phyloP scores from a whole-genome alignment of 2,888 invertebrate genomes.

The Tricholauxania praeusta region DNA sequence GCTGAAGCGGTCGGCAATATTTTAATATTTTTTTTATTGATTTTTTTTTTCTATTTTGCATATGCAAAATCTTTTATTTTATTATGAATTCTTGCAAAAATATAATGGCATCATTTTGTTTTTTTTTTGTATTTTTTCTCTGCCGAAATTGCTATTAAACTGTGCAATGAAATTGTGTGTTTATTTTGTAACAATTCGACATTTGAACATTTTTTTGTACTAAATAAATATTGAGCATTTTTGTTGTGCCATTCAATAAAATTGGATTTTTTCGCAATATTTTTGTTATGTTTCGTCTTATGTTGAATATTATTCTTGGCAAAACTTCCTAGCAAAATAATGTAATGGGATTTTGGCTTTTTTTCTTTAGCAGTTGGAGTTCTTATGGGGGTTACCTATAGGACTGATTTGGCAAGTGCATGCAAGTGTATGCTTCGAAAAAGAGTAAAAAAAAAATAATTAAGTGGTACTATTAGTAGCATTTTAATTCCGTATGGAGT shows the following conservation, averaged over 20 bases:
- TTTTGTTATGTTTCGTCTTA: slow-evolving; percentile 1
- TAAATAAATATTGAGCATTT: slow-evolving; percentile 29
- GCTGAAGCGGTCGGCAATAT: background rate
- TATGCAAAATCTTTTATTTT: background rate
- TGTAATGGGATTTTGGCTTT: no score
- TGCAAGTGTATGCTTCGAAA: no score
- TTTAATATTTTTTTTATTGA: background rate
- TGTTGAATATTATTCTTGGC: background rate
- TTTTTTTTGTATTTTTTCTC: background rate
- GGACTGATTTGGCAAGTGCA: no score
- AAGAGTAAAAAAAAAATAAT: no score
- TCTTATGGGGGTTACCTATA: no score
- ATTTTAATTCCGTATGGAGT: no score
- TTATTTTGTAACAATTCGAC: slow-evolving; percentile 58
- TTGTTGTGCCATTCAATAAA: slow-evolving; percentile 26
- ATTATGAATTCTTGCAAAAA: background rate
- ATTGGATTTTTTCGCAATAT: background rate
- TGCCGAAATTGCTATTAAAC: slow-evolving; percentile 41
- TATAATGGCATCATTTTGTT: background rate
- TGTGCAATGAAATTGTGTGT: slow-evolving; percentile 59
- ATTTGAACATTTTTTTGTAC: slow-evolving; percentile 54
- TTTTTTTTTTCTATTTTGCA: background rate
- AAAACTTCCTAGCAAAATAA: background rate
- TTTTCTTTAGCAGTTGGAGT: no score
- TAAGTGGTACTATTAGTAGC: no score